Conservation (phyloP, 2,113 vertebrate genomes). For the Oreocharis arfaki region DNA sequence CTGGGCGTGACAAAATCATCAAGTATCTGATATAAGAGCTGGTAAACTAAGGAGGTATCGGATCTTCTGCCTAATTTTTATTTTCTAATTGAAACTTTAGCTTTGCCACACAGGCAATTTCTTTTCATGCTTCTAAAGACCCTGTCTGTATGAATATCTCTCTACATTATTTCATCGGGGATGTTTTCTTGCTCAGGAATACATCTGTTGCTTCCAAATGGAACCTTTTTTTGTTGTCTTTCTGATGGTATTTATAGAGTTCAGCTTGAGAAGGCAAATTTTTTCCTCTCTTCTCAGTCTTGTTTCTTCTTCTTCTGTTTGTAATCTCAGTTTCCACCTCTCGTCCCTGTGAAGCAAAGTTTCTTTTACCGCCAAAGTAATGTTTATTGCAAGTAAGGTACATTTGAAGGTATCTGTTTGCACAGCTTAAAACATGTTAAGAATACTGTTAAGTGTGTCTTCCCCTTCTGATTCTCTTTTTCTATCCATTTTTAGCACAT, state of each 20-base stretch:
- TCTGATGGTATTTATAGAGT: conserved; percentile 6
- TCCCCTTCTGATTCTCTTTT: conserved; percentile 27
- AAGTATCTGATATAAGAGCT: conserved; percentile 34
- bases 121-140: not conserved
- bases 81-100: not conserved
- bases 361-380: conserved; percentile 21
- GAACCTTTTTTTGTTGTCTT: conserved; percentile 6
- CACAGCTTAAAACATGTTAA: conserved; percentile 6
- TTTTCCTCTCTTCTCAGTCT: not conserved
- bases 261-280: not conserved
- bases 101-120: not conserved
- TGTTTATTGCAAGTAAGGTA: conserved; percentile 36
- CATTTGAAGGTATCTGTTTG: conserved; percentile 30
- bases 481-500: conserved; percentile 4
- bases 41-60: not conserved
- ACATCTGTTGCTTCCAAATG: conserved; percentile 50
- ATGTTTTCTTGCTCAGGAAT: conserved; percentile 6
- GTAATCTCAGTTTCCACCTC: conserved; percentile 5
- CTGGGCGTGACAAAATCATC: conserved; percentile 25
- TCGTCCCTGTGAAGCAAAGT: not conserved
- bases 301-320: conserved; percentile 21
- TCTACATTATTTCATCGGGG: not conserved
- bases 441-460: not conserved
- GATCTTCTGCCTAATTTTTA: not conserved
- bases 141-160: not conserved